Base-by-base conservation (phyloP, 2,797 vertebrate genomes). In the Chelmon rostratus region DNA sequence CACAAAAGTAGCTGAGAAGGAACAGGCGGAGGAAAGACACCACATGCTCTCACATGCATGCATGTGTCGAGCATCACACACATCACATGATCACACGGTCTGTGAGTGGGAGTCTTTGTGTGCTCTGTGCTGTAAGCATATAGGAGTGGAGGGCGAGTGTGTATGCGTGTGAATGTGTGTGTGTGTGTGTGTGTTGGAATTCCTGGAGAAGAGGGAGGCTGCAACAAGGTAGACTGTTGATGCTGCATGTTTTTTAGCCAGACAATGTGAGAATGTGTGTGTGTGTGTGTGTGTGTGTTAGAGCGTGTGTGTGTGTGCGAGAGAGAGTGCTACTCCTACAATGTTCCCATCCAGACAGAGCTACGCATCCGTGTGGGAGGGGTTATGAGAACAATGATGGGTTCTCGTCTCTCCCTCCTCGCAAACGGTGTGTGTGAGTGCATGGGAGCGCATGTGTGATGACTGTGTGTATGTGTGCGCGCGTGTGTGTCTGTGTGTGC, bases 321-420 rank as follows among this genome's bases (percentile, higher is more conserved):
- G 50, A 50, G 53, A 40, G 76, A 63, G 70, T 69, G 76, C 57
- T 85, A 86, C 86, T 84, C 82, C 86, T 85, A 89, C 83, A 89
- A 31, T 82, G 74, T 87, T 80, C 79, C 90, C 76, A 87, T 88
- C 88, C 89, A 93, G 90, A 92, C 89, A 84, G 71, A 73, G 80
- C 78, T 83, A 79, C 78, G 62, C 71, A 78, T 91, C 83, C 64
- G 75, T 89, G 93, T 93, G 93, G 95, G 94, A 94, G 93, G 95
- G 92, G 91, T 94, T 91, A 90, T 58, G 81, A 93, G 94, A 94
- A 95, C 94, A 95, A 95, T 94, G 92, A 95, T 93, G 89, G 89
- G 88, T 86, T 91, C 87, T 92, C 69, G 77, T 93, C 88, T 92
- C 87, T 87, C 78, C 66, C 76, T 88, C 77, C 77, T 81, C 42